Conservation (phyloP, 2,797 vertebrate species). For the Phyllotis vaccarum region DNA sequence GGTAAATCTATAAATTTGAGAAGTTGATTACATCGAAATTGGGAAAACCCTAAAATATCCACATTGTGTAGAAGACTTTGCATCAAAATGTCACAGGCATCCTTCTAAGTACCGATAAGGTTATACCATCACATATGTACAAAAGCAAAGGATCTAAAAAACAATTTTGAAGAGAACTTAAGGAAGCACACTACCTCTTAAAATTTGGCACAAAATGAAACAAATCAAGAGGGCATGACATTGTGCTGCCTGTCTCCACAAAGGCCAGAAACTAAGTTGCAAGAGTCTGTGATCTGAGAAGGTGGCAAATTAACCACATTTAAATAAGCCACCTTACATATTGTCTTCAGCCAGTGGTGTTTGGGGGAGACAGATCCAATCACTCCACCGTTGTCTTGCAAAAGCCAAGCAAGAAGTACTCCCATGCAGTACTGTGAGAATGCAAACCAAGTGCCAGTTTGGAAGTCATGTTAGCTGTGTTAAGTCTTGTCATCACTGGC, state of each 20-base stretch:
- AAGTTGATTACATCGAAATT: background rate
- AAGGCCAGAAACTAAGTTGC: background rate
- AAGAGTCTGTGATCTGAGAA: background rate
- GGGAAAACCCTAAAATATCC: background rate
- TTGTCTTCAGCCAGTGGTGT: background rate
- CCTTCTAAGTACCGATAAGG: background rate
- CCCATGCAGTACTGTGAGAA: no score
- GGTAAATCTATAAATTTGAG: background rate
- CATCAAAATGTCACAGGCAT: background rate
- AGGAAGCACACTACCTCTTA: background rate
- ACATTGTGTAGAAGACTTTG: background rate
- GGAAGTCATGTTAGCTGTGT: background rate
- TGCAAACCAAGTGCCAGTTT: background rate
- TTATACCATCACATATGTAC: no score
- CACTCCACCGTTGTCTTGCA: no score
- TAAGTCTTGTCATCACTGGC: background rate
- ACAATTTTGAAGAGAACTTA: background rate
- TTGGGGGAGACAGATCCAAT: background rate
- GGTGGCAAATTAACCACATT: background rate
- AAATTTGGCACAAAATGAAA: background rate
- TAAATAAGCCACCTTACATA: background rate
- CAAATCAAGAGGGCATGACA: background rate
- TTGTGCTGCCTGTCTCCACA: background rate
- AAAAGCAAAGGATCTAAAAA: background rate
- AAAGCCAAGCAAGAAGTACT: background rate